Percentiles rank a stretch among this genome's conserved stretches.
Conservation (phyloP, 1,140 invertebrate genomes). For the Rhizoglyphus robini region DNA sequence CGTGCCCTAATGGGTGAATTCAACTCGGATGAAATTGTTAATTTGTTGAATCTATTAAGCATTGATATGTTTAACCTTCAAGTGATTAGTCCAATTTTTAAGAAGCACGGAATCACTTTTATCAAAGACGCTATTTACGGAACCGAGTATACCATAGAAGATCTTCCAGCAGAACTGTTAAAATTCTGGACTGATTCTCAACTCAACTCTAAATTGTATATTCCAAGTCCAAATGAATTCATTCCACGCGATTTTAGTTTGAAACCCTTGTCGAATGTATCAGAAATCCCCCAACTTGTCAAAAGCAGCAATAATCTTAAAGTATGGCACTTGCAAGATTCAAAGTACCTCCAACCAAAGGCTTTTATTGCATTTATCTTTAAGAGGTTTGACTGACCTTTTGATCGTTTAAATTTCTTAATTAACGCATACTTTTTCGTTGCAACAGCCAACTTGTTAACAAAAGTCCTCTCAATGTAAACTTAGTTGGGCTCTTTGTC, state of each 20-base stretch:
- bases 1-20: no score
- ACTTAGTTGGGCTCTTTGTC: neutral
- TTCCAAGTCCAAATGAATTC: slow-evolving; percentile 1
- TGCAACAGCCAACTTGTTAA: neutral
- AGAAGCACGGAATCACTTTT: neutral
- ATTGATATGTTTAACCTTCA: slow-evolving; percentile 55
- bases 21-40: no score
- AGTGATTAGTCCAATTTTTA: slow-evolving; percentile 1
- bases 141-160: neutral
- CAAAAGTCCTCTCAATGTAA: neutral
- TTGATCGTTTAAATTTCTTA: neutral
- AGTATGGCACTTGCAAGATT: neutral
- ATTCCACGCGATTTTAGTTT: slow-evolving; percentile 6
- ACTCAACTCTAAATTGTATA: neutral
- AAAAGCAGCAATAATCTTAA: neutral
- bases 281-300: no score
- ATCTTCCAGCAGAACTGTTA: neutral
- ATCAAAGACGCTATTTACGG: neutral
- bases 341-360: neutral
- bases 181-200: neutral
- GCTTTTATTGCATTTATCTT: neutral
- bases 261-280: neutral
- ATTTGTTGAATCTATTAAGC: no score
- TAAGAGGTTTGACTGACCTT: slow-evolving; percentile 1
- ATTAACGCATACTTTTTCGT: neutral